These are phyloP conservation scores for Labroides dimidiatus DNA, from an alignment of 2,797 vertebrate species.

Conservation along the genomic window DNA sequence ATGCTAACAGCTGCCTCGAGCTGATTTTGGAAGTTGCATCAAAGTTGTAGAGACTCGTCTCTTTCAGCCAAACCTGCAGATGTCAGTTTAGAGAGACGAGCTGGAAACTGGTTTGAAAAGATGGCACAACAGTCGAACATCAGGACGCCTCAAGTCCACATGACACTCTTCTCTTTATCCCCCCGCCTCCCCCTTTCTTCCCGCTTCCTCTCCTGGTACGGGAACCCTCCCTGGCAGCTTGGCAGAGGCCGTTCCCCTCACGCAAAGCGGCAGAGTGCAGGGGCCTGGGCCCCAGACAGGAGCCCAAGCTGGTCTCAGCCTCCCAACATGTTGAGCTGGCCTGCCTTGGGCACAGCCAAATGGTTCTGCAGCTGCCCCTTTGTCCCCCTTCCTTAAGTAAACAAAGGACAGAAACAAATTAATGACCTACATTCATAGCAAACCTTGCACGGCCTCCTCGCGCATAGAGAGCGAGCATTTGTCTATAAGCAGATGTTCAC, in stretches of 20 bases:
- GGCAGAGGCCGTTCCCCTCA: constrained; percentile 87
- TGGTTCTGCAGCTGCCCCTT: constrained; percentile 99
- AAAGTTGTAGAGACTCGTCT: constrained; percentile 14
- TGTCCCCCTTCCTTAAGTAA: constrained; percentile 99
- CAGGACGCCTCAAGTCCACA: constrained; percentile 60
- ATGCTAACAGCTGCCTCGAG: constrained; percentile 42
- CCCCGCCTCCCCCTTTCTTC: background rate
- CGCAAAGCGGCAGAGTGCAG: constrained; percentile 86
- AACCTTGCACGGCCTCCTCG: constrained; percentile 87
- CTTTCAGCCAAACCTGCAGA: constrained; percentile 47
- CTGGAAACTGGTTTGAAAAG: constrained; percentile 30
- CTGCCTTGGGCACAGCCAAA: constrained; percentile 99
- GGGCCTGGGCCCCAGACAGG: constrained; percentile 89
- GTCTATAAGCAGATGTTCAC: constrained; percentile 97
- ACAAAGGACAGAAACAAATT: constrained; percentile 99
- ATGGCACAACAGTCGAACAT: constrained; percentile 65
- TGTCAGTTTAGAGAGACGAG: constrained; percentile 41
- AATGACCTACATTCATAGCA: constrained; percentile 99
- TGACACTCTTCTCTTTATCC: constrained; percentile 53
- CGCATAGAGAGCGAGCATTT: constrained; percentile 74
- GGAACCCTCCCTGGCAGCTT: constrained; percentile 79
- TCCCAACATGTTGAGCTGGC: constrained; percentile 92
- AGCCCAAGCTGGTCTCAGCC: constrained; percentile 92
- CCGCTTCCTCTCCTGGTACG: constrained; percentile 40
- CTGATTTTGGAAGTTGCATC: constrained; percentile 44